A percentile compares a stretch with the other conserved stretches of the same genome.
Evolutionary conservation across 2,113 vertebrate species (phyloP).

Genomic region (Poeciliopsis retropinna): DNA sequence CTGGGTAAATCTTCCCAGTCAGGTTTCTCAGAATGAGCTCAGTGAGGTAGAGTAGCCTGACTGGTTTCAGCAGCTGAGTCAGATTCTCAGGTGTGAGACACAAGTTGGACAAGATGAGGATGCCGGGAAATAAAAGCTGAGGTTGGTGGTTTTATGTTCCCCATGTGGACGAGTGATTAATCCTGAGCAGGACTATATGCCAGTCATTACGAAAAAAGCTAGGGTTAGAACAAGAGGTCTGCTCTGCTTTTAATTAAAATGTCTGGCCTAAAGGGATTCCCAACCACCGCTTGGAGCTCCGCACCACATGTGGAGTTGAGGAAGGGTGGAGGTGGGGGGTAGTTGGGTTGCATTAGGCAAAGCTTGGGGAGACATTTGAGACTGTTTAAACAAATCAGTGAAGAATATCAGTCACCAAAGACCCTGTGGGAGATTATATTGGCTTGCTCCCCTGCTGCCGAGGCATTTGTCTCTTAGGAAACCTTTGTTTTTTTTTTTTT

Average conservation of each 20-base stretch:
- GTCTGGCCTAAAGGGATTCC: constrained; percentile 46
- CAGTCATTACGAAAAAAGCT: constrained; percentile 32
- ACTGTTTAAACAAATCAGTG: constrained; percentile 79
- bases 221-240: constrained; percentile 16
- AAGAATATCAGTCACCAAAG: constrained; percentile 65
- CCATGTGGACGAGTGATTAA: neutral
- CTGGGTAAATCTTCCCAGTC: constrained; percentile 69
- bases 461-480: constrained; percentile 56
- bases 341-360: constrained; percentile 15
- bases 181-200: constrained; percentile 11
- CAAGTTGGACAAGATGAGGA: constrained; percentile 38
- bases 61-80: constrained; percentile 34
- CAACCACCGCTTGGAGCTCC: constrained; percentile 30
- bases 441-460: constrained; percentile 58
- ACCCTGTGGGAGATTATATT: constrained; percentile 55
- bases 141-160: constrained; percentile 24
- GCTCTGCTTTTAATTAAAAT: constrained; percentile 69
- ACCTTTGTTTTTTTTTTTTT: constrained; percentile 11
- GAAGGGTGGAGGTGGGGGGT: neutral
- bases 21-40: constrained; percentile 45
- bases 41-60: constrained; percentile 13
- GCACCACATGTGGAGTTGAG: constrained; percentile 56
- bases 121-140: constrained; percentile 22
- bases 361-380: constrained; percentile 64
- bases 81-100: constrained; percentile 49